Conservation (phyloP, 2,113 vertebrate species). For the Tamias sibiricus region DNA sequence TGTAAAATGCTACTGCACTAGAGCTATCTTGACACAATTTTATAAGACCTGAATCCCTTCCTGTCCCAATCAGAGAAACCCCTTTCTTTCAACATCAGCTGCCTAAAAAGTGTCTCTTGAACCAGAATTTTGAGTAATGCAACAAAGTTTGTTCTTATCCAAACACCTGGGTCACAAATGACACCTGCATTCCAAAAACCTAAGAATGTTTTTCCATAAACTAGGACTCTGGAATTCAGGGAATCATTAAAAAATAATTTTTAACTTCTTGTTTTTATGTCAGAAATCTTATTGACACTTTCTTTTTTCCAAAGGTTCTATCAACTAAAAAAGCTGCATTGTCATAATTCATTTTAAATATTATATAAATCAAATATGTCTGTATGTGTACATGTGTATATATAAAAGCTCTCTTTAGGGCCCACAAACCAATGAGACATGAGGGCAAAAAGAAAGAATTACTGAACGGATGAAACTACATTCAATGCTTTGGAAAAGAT, state of each 20-base stretch:
- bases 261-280: background rate
- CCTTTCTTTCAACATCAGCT: background rate
- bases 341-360: constrained; percentile 36
- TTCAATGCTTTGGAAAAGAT: background rate
- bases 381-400: background rate
- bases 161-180: background rate
- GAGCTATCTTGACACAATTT: background rate
- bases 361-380: constrained; percentile 40
- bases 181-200: background rate
- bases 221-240: background rate
- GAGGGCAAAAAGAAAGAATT: constrained; percentile 18
- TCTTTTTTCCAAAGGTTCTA: background rate
- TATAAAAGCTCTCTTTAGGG: background rate
- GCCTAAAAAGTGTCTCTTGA: background rate
- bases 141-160: background rate
- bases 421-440: background rate
- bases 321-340: background rate
- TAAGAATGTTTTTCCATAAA: background rate
- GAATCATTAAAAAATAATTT: constrained; percentile 26
- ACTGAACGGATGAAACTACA: background rate
- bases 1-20: background rate
- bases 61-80: background rate
- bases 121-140: background rate
- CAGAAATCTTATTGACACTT: background rate
- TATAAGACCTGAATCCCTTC: background rate